Conservation (phyloP, 2,797 vertebrate species). For the Mastacembelus armatus region DNA sequence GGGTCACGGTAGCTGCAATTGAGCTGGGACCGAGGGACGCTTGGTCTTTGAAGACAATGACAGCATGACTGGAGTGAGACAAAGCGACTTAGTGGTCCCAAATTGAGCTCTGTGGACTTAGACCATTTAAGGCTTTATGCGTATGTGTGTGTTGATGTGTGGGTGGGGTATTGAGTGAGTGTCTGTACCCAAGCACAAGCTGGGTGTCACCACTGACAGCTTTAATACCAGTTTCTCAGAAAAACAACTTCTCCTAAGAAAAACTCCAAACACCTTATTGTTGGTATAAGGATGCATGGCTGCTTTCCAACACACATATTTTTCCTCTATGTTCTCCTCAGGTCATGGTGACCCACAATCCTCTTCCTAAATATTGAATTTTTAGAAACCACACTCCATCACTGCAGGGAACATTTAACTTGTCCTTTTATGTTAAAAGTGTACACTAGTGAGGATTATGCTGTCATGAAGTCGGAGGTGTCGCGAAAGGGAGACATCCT, state of each 20-base stretch:
- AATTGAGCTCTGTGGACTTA: slow-evolving; percentile 32
- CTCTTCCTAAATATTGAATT: background rate
- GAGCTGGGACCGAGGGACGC: slow-evolving; percentile 40
- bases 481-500: background rate
- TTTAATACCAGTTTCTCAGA: slow-evolving; percentile 9
- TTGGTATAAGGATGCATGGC: slow-evolving; percentile 9
- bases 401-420: background rate
- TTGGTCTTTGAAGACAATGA: slow-evolving; percentile 32
- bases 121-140: slow-evolving; percentile 14
- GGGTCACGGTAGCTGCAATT: slow-evolving; percentile 27
- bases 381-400: background rate
- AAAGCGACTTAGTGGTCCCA: background rate
- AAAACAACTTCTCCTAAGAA: slow-evolving; percentile 24
- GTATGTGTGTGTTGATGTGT: slow-evolving; percentile 1
- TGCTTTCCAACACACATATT: background rate
- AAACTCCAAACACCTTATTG: slow-evolving; percentile 8
- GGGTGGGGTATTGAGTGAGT: background rate
- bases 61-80: slow-evolving; percentile 20
- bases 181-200: background rate
- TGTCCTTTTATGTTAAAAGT: background rate
- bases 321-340: background rate
- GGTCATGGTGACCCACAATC: background rate
- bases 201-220: slow-evolving; percentile 20
- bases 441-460: too few relatives aligned
- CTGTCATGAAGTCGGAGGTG: background rate